These are phyloP conservation scores for Beris chalybata DNA, from an alignment of 2,888 invertebrate genomes.

Conservation along the genomic window DNA sequence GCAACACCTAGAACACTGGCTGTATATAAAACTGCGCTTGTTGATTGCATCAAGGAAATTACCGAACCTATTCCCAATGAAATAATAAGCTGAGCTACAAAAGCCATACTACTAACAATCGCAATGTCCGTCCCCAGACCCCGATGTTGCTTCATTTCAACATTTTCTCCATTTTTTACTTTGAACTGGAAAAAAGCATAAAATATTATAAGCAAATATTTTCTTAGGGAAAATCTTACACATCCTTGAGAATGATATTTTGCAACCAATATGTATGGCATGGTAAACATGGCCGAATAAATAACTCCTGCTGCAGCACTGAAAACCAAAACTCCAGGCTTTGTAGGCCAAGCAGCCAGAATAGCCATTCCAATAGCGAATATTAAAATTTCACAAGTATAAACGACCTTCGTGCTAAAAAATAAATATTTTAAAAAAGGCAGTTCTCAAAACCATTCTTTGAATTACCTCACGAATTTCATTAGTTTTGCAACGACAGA, in stretches of 20 bases:
- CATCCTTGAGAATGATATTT: conserved; percentile 56
- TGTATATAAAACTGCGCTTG: conserved; percentile 54
- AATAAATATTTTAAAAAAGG: neutral
- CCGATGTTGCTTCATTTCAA: conserved; percentile 51
- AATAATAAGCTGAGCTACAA: conserved; percentile 56
- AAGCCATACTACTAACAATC: conserved; percentile 56
- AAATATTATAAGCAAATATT: neutral
- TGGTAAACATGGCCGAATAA: conserved; percentile 56
- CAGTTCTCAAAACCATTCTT: conserved; percentile 35
- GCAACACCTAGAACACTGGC: conserved; percentile 52
- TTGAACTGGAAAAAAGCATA: conserved; percentile 47
- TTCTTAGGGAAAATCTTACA: conserved; percentile 46
- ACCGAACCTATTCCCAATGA: conserved; percentile 53
- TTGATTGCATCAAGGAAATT: conserved; percentile 50
- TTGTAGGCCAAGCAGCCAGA: conserved; percentile 54
- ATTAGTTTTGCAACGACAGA: conserved; percentile 53
- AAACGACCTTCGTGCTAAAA: conserved; percentile 50
- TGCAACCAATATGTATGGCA: conserved; percentile 55
- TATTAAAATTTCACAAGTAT: conserved; percentile 52
- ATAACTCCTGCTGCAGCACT: conserved; percentile 56
- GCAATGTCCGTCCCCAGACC: conserved; percentile 57
- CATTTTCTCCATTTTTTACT: conserved; percentile 50
- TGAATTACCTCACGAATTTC: conserved; percentile 49
- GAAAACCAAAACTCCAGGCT: conserved; percentile 53
- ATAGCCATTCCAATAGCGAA: conserved; percentile 55